Evolutionary conservation across 2,888 invertebrate species (phyloP).

Genomic region (Tetramorium bicarinatum): DNA sequence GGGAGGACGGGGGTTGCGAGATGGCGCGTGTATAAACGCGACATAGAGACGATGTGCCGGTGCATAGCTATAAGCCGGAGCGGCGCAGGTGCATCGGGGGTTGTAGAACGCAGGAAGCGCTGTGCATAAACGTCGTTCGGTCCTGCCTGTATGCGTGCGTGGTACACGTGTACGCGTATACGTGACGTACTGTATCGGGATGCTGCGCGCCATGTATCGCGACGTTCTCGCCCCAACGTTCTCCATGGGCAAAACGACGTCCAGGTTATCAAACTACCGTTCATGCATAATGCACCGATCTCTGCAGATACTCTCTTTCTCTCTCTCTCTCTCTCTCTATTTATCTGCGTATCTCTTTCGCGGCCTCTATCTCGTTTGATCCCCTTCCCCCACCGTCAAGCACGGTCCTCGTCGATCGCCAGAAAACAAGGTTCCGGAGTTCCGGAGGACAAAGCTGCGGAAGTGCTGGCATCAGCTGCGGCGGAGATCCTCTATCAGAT

Average conservation of each 20-base stretch:
- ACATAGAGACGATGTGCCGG: constrained; percentile 57
- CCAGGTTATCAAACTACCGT: constrained; percentile 81
- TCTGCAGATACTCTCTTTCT: constrained; percentile 33
- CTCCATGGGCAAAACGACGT: constrained; percentile 53
- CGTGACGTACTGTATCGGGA: constrained; percentile 43
- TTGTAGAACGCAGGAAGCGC: constrained; percentile 73
- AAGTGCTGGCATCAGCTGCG: constrained; percentile 68
- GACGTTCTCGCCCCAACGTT: constrained; percentile 53
- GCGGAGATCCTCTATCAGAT: constrained; percentile 67
- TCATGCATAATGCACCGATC: constrained; percentile 83
- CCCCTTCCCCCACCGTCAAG: constrained; percentile 3
- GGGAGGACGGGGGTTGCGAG: constrained; percentile 22
- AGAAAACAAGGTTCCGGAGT: constrained; percentile 66
- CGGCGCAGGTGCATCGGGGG: constrained; percentile 76
- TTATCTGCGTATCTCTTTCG: constrained; percentile 1
- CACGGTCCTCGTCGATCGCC: constrained; percentile 50
- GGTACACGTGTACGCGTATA: constrained; percentile 38
- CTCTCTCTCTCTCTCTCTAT: constrained; percentile 22
- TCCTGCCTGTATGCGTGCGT: constrained; percentile 1
- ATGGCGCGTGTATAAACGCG: constrained; percentile 72
- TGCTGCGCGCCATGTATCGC: constrained; percentile 41
- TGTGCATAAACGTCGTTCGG: constrained; percentile 77
- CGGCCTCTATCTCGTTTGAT: constrained; percentile 17
- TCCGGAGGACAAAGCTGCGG: constrained; percentile 57
- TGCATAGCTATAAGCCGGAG: constrained; percentile 64